Base-by-base conservation (phyloP, 2,797 vertebrate species). In the Linurgus olivaceus region DNA sequence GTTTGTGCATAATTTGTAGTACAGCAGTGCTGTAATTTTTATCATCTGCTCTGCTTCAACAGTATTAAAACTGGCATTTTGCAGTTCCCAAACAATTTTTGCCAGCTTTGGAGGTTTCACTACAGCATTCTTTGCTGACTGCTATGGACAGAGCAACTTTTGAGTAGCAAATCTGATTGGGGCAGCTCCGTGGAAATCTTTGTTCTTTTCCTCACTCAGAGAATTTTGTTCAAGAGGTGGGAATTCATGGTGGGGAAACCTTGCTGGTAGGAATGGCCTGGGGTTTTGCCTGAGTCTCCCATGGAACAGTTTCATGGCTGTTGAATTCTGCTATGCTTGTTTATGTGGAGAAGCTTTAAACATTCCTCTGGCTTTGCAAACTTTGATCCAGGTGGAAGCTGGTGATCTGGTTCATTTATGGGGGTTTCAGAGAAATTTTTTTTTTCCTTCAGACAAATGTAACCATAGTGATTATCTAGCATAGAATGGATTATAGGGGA, bases 381-480 rank as follows among this genome's bases (percentile, higher is more conserved):
- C 84, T 91, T 89, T 77, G 76, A 91, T 96, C 63, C 51, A 73
- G 86, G 77, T 89, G 42, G 65, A 85, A 93, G 38, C 66, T 94
- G 44, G 24, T 85, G 66, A 66, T 86, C 77, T 91, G 63, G 7
- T 66, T 66, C 47, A 17, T 80, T 89, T 91, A 19, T 21, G 8
- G 44, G 48, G 16, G 13, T 59, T 78, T 87, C 48, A 86, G 38
- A 73, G 29, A 21, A 4, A 1, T 35, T 24, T 28, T 33, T 63
- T 68, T 79, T 79, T 62, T 12, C 38, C 72, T 75, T 94, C 40
- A 66, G 75, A 79, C 75, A 82, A 52, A 44, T 83, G 55, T 90
- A 93, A 79, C 86, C 75, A 63, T 90, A 93, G 90, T 9, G 18
- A 87, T 94, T 91, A 94, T 93, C 91, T 85, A 75, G 48, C 24